Conservation (phyloP, 2,113 vertebrate genomes). For the Oncorhynchus gorbuscha region DNA sequence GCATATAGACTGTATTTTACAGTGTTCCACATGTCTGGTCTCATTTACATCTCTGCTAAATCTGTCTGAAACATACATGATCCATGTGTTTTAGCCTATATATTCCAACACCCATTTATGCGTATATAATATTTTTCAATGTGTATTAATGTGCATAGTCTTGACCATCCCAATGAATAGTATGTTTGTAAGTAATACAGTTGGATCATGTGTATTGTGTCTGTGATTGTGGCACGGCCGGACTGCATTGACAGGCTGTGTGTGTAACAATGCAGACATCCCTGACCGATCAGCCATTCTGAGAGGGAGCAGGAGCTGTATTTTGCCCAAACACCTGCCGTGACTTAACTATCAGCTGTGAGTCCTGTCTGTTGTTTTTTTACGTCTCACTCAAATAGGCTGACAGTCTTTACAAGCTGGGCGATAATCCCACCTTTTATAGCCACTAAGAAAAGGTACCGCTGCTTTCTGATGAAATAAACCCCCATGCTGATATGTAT, state of each 20-base stretch:
- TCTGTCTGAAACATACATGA: neutral
- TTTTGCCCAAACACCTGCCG: slow-evolving; percentile 70
- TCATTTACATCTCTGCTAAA: neutral
- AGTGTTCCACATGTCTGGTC: neutral
- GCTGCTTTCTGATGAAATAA: slow-evolving; percentile 41
- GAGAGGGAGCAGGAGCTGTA: slow-evolving; percentile 41
- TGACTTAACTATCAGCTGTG: slow-evolving; percentile 60
- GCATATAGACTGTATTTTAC: slow-evolving; percentile 13
- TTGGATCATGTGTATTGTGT: neutral
- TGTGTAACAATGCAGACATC: slow-evolving; percentile 38
- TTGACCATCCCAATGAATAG: too few relatives aligned
- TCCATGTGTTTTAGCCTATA: slow-evolving; percentile 5
- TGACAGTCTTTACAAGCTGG: slow-evolving; percentile 66
- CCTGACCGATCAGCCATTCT: slow-evolving; percentile 50
- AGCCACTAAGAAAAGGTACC: slow-evolving; percentile 65
- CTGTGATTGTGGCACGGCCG: neutral
- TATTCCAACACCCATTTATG: neutral
- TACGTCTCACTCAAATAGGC: slow-evolving; percentile 63
- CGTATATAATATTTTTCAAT: too few relatives aligned
- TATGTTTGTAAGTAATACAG: neutral
- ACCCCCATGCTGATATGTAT: slow-evolving; percentile 9
- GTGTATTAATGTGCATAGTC: too few relatives aligned
- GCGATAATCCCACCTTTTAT: slow-evolving; percentile 76
- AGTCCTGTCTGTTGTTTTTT: slow-evolving; percentile 56
- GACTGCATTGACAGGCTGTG: slow-evolving; percentile 27